A percentile compares a stretch with the other conserved stretches of the same genome.
Evolutionary conservation across 2,797 vertebrate species (phyloP).

Genomic region (Sarcoramphus papa): DNA sequence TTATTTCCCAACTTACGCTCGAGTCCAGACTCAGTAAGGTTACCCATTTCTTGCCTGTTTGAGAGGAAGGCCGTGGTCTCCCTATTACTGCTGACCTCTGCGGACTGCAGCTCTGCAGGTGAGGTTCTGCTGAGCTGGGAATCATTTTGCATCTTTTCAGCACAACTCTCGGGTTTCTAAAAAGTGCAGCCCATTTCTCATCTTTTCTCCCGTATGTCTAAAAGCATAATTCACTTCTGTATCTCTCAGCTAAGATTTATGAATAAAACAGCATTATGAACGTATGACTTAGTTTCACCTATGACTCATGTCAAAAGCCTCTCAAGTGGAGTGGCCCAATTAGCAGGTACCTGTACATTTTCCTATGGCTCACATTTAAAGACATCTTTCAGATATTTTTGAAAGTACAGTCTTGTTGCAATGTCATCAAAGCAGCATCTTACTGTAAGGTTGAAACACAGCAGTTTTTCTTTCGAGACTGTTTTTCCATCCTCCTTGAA

Average conservation of each 20-base stretch:
- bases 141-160: not conserved
- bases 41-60: not conserved
- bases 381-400: not conserved
- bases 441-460: not conserved
- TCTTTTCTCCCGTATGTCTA: not conserved
- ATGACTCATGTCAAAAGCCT: slow-evolving; percentile 6
- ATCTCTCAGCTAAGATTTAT: not conserved
- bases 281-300: not conserved
- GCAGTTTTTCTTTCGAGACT: not conserved
- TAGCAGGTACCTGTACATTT: not conserved
- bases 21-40: not conserved
- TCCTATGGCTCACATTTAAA: not conserved
- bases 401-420: not conserved
- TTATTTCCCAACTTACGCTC: not conserved
- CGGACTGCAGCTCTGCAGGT: not conserved
- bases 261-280: slow-evolving; percentile 9
- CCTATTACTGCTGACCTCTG: not conserved
- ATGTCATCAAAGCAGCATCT: not conserved
- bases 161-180: not conserved
- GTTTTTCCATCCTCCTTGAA: not conserved
- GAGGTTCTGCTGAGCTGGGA: not conserved
- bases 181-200: not conserved
- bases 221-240: not conserved
- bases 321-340: not conserved
- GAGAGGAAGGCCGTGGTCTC: not conserved